Percentiles rank a stretch among this genome's conserved stretches.
Conservation (phyloP, 2,797 vertebrate species). For the Zalophus californianus region DNA sequence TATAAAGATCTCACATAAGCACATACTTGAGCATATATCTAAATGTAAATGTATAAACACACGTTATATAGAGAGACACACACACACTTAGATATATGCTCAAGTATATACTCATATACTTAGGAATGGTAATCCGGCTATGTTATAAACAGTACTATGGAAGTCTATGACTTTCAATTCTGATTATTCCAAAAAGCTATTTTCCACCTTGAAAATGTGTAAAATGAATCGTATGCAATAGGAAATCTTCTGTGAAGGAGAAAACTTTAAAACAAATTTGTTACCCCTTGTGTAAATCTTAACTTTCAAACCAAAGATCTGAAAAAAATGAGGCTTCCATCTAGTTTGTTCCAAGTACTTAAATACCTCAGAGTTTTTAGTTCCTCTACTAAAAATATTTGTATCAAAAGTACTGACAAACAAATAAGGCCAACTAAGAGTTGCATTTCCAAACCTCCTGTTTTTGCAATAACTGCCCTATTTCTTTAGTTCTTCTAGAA, state of each 20-base stretch:
- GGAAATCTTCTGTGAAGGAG: slow-evolving; percentile 26
- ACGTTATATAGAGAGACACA: neutral
- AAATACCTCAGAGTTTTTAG: neutral
- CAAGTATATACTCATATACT: neutral
- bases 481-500: slow-evolving; percentile 23
- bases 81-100: neutral
- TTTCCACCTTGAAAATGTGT: slow-evolving; percentile 48
- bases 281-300: slow-evolving; percentile 30
- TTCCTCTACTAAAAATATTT: slow-evolving; percentile 41
- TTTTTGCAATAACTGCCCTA: slow-evolving; percentile 31
- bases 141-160: neutral
- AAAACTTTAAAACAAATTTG: slow-evolving; percentile 32
- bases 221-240: slow-evolving; percentile 11
- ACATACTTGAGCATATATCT: neutral
- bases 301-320: slow-evolving; percentile 30
- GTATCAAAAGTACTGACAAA: slow-evolving; percentile 46
- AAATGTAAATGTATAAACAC: neutral
- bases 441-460: slow-evolving; percentile 42
- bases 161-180: neutral
- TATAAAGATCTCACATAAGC: neutral
- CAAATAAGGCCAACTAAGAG: neutral
- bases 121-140: neutral
- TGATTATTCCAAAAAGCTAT: slow-evolving; percentile 11
- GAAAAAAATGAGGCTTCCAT: slow-evolving; percentile 6
- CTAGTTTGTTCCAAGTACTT: slow-evolving; percentile 43